Evolutionary conservation across 2,888 invertebrate genomes (phyloP), one percentile per base, ranked within the genome.

Genomic region (Thalpophila matura): DNA sequence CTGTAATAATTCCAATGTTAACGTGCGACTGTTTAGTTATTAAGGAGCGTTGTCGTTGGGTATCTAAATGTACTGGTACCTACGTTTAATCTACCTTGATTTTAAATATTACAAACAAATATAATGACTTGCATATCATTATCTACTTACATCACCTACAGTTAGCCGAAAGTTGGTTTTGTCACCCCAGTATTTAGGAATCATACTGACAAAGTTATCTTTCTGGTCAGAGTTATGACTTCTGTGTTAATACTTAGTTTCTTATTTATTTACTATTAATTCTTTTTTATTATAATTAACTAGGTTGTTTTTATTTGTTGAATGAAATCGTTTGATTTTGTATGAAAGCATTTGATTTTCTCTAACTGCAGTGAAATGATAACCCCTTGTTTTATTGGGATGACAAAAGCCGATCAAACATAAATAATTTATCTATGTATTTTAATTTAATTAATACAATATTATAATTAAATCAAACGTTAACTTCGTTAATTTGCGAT

Each of bases 21-120:
- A 81, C 75, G 84, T 80, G 81, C 86, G 90, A 88, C 89, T 89
- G 89, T 89, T 90, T 90, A 89, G 88, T 87, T 89, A 46, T 68
- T 84, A 84, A 77, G 83, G 87, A 85, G 82, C 79, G 42, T 63
- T 77, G 75, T 79, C 76, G 83, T 81, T 86, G 83, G 85, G 84
- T 87, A 82, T 84, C 80, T 69, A 72, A 77, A 76, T 83, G 74
- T 80, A 84, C 77, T 69, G 76, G 72, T 82, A 81, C 76, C 84
- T 82, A 83, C 79, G 81, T 84, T 82, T 82, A 63, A 49, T 56
- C 54, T 70, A 58, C 57, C 63, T 60, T 77, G 73, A 72, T 81
- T 84, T 82, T 82, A 31, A 60, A 35, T 66, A 27, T 67, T 62
- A 51, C 49, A 60, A 73, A 80, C n/a, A 80, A 74, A 79, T 63